These are phyloP conservation scores for Lithophane semibrunnea DNA, from an alignment of 2,888 invertebrate genomes.

Conservation along the genomic window DNA sequence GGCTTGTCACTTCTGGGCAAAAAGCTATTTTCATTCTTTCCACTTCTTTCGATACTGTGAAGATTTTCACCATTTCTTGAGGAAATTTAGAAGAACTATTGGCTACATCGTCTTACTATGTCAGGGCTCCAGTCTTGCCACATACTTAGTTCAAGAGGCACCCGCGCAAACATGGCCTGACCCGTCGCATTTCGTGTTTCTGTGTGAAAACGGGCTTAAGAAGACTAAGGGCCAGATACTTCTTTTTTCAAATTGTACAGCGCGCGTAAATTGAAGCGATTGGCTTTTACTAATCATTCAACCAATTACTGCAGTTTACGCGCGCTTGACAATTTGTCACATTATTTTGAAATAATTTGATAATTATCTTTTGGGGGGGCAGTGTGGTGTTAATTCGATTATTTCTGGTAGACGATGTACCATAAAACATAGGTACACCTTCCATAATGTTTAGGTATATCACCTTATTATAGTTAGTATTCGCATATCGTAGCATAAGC, in stretches of 20 bases:
- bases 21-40: neutral
- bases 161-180: too few species aligned
- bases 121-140: neutral
- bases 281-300: too few species aligned
- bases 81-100: neutral
- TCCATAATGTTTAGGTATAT: neutral
- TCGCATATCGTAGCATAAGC: slow-evolving; percentile 12
- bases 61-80: neutral
- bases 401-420: neutral
- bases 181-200: too few species aligned
- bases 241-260: too few species aligned
- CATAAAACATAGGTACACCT: neutral
- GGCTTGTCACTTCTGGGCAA: too few species aligned
- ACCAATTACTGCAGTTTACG: too few species aligned
- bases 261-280: too few species aligned
- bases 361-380: neutral
- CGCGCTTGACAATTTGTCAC: too few species aligned
- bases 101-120: neutral
- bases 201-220: too few species aligned
- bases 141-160: too few species aligned
- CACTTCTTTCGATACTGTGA: neutral
- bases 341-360: neutral
- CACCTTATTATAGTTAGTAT: slow-evolving; percentile 2
- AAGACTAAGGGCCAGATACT: too few species aligned
- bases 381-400: neutral